Evolutionary conservation across 1,140 invertebrate genomes (phyloP).

Genomic region (Harpegnathos saltator): DNA sequence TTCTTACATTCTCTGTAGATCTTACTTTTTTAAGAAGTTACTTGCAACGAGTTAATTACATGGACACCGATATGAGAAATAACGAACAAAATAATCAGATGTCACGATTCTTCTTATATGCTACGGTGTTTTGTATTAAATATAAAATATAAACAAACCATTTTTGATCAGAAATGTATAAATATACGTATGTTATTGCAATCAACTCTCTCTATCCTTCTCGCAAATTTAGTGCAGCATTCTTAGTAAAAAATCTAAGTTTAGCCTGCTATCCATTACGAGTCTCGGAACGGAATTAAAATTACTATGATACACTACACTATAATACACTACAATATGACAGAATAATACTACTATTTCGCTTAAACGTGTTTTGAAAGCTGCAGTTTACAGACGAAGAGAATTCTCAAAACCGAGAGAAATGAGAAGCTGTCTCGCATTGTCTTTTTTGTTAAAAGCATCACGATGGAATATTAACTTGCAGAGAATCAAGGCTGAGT

Average conservation of each 20-base stretch:
- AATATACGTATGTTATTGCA: not conserved
- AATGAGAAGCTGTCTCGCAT: not conserved
- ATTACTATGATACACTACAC: not conserved
- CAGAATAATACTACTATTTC: not conserved
- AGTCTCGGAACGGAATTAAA: too few relatives aligned
- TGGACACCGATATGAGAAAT: not conserved
- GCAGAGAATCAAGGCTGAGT: not conserved
- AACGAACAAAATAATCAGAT: not conserved
- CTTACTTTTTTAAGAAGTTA: too few relatives aligned
- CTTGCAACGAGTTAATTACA: too few relatives aligned
- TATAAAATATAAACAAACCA: not conserved
- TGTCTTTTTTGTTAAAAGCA: slow-evolving; percentile 10
- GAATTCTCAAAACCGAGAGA: not conserved
- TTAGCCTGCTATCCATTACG: not conserved
- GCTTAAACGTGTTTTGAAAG: not conserved
- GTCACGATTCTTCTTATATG: not conserved
- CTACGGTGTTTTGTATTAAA: slow-evolving; percentile 43
- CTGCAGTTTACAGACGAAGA: not conserved
- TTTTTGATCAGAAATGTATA: slow-evolving; percentile 9
- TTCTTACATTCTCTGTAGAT: too few relatives aligned
- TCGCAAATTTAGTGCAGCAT: not conserved
- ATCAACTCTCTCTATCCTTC: not conserved
- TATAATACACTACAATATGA: not conserved
- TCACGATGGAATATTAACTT: slow-evolving; percentile 19
- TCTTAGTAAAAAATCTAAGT: slow-evolving; percentile 31